Percentiles rank a stretch among this genome's conserved stretches.
Evolutionary conservation across 2,797 vertebrate genomes (phyloP).

Genomic region (Melanotaenia nigrans): DNA sequence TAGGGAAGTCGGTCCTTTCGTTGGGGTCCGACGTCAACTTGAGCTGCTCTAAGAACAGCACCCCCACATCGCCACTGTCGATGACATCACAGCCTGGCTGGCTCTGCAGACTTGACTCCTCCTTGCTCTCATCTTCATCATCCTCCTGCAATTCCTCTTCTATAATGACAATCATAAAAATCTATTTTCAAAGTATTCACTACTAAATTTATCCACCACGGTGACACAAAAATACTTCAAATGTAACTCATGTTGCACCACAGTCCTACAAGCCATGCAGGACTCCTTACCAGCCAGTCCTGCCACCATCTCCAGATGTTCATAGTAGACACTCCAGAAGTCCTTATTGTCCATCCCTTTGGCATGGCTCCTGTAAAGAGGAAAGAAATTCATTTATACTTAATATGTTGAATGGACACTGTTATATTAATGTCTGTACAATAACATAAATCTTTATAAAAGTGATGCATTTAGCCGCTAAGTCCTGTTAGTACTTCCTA

Average conservation of each 20-base stretch:
- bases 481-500: neutral
- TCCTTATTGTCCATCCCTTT: conserved; percentile 94
- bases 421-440: neutral
- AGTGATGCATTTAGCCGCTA: too few species aligned
- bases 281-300: conserved; percentile 83
- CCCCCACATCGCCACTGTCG: conserved; percentile 78
- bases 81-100: conserved; percentile 76
- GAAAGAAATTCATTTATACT: neutral
- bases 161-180: neutral
- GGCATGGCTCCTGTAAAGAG: conserved; percentile 87
- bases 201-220: neutral
- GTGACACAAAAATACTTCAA: neutral
- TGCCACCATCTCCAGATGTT: conserved; percentile 92
- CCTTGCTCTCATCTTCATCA: conserved; percentile 58
- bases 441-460: too few species aligned
- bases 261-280: neutral
- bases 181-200: neutral
- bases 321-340: conserved; percentile 93
- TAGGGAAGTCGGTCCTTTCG: conserved; percentile 91
- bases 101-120: conserved; percentile 7
- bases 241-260: neutral
- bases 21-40: conserved; percentile 70
- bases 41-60: conserved; percentile 86
- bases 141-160: conserved; percentile 82
- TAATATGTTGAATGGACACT: neutral